phyloP scores from a whole-genome alignment of 2,797 vertebrate genomes.

The Acanthiza pusilla region DNA sequence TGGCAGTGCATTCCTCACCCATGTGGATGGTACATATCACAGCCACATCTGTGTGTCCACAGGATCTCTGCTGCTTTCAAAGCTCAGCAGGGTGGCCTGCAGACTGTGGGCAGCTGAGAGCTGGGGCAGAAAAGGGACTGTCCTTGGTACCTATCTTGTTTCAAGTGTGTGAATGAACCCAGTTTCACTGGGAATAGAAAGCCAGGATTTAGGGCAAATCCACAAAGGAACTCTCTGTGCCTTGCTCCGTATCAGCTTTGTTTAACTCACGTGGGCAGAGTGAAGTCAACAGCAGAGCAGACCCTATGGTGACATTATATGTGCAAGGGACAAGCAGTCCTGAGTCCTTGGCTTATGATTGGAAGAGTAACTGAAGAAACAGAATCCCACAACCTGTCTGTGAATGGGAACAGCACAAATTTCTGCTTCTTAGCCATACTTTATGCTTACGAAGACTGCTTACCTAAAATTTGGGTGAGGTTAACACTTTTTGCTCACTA shows the following conservation, averaged over 20 bases:
- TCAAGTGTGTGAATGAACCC: accelerated
- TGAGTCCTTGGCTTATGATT: not conserved
- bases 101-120: not conserved
- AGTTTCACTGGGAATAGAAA: not conserved
- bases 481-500: not conserved
- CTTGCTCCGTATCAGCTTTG: not conserved
- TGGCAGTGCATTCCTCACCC: not conserved
- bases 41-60: not conserved
- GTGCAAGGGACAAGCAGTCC: not conserved
- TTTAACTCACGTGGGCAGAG: not conserved
- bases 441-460: not conserved
- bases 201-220: not conserved
- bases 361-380: not conserved
- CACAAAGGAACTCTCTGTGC: not conserved
- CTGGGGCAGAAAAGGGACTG: not conserved
- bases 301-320: not conserved
- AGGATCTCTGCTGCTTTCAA: not conserved
- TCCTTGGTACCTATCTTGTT: not conserved
- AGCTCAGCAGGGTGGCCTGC: not conserved
- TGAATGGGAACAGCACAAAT: not conserved
- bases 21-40: not conserved
- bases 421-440: not conserved
- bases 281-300: not conserved
- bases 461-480: not conserved
- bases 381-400: not conserved